Evolutionary conservation across 2,113 vertebrate species (phyloP).

Genomic region (Prunella himalayana): DNA sequence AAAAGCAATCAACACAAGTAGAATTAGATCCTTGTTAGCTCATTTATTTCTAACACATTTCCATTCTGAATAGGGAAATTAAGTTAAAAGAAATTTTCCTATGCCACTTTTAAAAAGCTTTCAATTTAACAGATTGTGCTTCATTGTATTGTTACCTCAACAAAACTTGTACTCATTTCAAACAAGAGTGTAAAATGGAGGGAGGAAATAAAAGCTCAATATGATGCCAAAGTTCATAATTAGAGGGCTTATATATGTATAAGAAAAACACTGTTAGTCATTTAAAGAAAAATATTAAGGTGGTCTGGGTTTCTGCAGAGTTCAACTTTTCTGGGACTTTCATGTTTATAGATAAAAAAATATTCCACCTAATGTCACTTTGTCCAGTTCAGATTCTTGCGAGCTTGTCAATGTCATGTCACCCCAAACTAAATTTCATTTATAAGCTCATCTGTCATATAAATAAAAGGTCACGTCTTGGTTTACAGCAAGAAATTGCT

Average conservation of each 20-base stretch:
- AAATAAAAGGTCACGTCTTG: constrained; percentile 12
- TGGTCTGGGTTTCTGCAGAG: not conserved
- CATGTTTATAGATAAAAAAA: not conserved
- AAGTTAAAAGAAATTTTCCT: not conserved
- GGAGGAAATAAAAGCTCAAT: not conserved
- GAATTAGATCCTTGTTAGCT: not conserved
- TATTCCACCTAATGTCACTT: not conserved
- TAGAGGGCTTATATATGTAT: not conserved
- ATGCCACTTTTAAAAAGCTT: not conserved
- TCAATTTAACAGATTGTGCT: not conserved
- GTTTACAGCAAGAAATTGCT: not conserved
- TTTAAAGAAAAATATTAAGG: not conserved
- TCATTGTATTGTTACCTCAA: not conserved
- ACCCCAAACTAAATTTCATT: not conserved
- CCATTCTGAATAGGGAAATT: not conserved
- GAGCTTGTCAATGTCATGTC: not conserved
- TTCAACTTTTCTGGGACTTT: not conserved
- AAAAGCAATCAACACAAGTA: not conserved
- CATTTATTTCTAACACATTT: not conserved
- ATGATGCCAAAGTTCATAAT: not conserved
- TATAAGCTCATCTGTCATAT: not conserved
- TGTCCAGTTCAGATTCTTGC: not conserved
- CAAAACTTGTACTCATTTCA: not conserved
- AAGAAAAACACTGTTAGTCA: not conserved
- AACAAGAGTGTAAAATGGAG: not conserved